Evolutionary conservation across 2,113 vertebrate genomes (phyloP).

Genomic region (Hystrix brachyura): DNA sequence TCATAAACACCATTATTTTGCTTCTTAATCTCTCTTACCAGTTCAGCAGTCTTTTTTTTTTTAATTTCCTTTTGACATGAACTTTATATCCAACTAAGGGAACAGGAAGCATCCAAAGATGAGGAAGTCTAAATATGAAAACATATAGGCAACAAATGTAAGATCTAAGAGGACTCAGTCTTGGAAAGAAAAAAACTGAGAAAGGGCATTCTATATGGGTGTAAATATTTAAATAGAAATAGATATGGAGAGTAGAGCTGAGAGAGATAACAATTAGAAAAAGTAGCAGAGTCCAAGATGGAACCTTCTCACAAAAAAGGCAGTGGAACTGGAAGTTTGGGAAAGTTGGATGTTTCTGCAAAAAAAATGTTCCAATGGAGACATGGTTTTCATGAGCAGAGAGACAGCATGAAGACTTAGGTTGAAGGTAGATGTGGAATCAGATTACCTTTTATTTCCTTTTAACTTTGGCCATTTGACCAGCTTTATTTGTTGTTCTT

Average conservation of each 20-base stretch:
- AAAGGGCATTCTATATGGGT: neutral
- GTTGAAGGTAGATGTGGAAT: neutral
- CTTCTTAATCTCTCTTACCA: neutral
- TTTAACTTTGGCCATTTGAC: neutral
- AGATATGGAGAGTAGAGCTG: neutral
- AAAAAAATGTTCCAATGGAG: neutral
- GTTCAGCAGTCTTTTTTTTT: neutral
- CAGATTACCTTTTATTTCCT: slow-evolving; percentile 8
- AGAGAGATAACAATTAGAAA: neutral
- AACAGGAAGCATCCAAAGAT: neutral
- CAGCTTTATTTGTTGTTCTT: neutral
- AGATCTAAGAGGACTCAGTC: neutral
- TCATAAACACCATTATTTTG: neutral
- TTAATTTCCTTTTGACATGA: neutral
- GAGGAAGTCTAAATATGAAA: neutral
- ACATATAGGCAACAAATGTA: neutral
- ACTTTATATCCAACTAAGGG: neutral
- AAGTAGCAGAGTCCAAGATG: neutral
- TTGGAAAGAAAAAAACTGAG: neutral
- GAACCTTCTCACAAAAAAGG: neutral
- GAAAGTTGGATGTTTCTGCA: neutral
- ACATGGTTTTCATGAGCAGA: neutral
- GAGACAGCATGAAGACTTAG: neutral
- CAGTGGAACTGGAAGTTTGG: neutral
- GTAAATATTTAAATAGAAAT: neutral